A percentile compares a stretch with the other conserved stretches of the same genome.
These are phyloP conservation scores for Orchesella cincta DNA, from an alignment of 1,140 invertebrate species.

Conservation along the genomic window DNA sequence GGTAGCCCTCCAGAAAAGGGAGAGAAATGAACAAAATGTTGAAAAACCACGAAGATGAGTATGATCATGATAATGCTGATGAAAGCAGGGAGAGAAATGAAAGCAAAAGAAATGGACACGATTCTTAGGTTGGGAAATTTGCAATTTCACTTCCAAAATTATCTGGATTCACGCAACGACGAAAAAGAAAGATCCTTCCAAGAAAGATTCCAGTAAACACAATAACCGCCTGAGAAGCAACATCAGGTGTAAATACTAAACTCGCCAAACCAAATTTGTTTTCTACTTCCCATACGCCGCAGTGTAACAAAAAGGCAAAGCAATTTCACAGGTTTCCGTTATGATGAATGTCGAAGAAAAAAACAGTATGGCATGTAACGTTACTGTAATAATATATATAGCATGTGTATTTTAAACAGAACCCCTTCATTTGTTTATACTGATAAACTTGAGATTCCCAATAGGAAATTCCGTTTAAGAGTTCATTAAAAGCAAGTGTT, in stretches of 20 bases:
- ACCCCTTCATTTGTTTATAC: no score
- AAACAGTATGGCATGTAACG: no score
- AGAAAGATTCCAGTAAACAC: background rate
- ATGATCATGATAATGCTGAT: background rate
- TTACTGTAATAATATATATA: no score
- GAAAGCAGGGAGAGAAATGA: background rate
- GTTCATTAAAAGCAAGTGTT: no score
- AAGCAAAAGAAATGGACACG: background rate
- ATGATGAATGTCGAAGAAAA: background rate
- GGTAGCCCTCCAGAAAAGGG: slow-evolving; percentile 1
- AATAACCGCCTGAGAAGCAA: no score
- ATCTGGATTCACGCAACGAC: background rate
- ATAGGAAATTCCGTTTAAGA: no score
- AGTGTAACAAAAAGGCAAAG: background rate
- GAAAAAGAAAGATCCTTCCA: background rate
- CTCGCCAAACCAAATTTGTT: no score
- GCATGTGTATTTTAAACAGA: no score
- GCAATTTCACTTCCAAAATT: background rate
- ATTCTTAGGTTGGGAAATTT: background rate
- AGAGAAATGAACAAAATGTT: slow-evolving; percentile 12
- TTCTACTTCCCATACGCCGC: background rate
- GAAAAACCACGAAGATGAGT: slow-evolving; percentile 3
- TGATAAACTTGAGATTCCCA: no score
- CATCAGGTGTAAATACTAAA: no score
- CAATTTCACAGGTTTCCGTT: background rate